A percentile compares a stretch with the other conserved stretches of the same genome.
These are phyloP conservation scores for Schrankia costaestrigalis DNA, from an alignment of 2,888 invertebrate species.

Conservation along the genomic window DNA sequence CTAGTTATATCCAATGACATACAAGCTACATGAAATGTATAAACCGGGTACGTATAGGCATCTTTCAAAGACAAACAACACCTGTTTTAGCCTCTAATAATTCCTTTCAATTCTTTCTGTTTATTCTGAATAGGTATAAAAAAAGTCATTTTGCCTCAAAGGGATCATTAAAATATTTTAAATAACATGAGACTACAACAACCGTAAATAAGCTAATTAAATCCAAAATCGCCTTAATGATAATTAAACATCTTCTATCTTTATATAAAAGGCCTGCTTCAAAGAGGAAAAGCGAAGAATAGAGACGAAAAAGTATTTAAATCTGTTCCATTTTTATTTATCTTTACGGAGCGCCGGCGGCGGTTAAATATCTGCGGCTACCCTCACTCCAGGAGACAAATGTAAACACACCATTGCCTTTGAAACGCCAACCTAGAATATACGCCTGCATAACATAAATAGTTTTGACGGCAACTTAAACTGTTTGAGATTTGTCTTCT, in stretches of 20 bases:
- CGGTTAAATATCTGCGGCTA: constrained; percentile 70
- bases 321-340: constrained; percentile 68
- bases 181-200: constrained; percentile 1
- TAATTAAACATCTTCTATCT: constrained; percentile 27
- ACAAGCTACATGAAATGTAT: too few relatives aligned
- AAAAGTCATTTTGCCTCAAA: too few relatives aligned
- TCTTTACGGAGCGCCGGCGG: constrained; percentile 63
- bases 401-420: constrained; percentile 69
- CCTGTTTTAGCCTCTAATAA: too few relatives aligned
- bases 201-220: constrained; percentile 15
- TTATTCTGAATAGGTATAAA: too few relatives aligned
- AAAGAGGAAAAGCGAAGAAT: constrained; percentile 48
- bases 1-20: too few relatives aligned
- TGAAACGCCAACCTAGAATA: constrained; percentile 56
- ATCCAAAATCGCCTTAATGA: constrained; percentile 22
- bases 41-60: neutral
- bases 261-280: constrained; percentile 38
- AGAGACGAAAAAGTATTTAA: constrained; percentile 69
- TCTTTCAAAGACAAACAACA: too few relatives aligned
- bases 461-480: constrained; percentile 37
- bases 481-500: constrained; percentile 29
- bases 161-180: too few relatives aligned
- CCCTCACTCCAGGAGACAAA: constrained; percentile 61
- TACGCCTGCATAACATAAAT: constrained; percentile 41
- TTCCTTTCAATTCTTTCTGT: too few relatives aligned